These are phyloP conservation scores for Kryptolebias ocellatus DNA, from an alignment of 2,797 vertebrate genomes.

Conservation along the genomic window DNA sequence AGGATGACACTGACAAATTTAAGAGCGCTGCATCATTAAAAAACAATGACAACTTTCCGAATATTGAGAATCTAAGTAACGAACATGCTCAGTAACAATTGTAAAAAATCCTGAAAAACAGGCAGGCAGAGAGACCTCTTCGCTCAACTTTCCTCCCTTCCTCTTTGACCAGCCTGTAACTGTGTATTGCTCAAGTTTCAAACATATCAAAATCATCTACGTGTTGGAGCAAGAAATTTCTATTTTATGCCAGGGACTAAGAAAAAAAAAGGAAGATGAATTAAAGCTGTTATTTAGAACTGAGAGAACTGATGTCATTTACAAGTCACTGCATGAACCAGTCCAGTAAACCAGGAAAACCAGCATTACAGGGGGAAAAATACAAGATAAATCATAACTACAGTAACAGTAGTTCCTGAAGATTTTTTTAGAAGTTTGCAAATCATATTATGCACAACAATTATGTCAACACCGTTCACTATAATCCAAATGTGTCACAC, in stretches of 20 bases:
- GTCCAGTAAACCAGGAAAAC: constrained; percentile 33
- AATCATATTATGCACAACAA: no score
- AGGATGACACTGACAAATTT: neutral
- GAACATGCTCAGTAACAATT: constrained; percentile 1
- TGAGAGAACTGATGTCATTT: constrained; percentile 19
- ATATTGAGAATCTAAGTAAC: neutral
- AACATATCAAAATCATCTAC: constrained; percentile 5
- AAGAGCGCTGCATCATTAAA: neutral
- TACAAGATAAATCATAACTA: neutral
- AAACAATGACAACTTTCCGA: constrained; percentile 12
- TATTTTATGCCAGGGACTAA: neutral
- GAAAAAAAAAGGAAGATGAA: neutral
- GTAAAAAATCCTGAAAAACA: neutral
- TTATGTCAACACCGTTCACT: neutral
- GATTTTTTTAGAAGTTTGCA: no score
- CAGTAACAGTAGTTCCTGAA: no score
- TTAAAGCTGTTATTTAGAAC: constrained; percentile 14
- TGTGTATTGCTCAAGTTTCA: neutral
- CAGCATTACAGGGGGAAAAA: constrained; percentile 5
- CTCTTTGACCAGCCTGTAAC: neutral
- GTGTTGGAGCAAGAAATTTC: constrained; percentile 9
- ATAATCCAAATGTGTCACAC: neutral
- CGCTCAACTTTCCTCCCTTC: constrained; percentile 16
- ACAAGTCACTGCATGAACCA: constrained; percentile 33
- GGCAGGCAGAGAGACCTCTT: neutral